Conservation (phyloP, 2,113 vertebrate species). For the Phocoena phocoena region DNA sequence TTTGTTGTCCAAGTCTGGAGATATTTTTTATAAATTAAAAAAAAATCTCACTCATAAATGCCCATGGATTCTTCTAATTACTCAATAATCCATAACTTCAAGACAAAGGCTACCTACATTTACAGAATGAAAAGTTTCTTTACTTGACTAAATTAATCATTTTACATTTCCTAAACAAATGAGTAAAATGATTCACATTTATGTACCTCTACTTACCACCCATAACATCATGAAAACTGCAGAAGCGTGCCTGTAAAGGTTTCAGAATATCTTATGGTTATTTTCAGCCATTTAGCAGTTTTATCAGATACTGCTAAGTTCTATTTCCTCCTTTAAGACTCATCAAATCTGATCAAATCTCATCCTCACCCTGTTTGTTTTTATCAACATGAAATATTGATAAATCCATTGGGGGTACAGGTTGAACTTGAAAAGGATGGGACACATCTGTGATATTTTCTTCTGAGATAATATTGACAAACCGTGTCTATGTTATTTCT, state of each 20-base stretch:
- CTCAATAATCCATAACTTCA: background rate
- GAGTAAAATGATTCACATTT: background rate
- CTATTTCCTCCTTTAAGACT: background rate
- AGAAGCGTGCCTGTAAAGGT: background rate
- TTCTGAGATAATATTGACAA: background rate
- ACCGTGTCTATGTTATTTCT: background rate
- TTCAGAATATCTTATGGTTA: background rate
- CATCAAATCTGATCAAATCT: background rate
- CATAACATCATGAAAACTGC: background rate
- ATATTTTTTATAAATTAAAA: background rate
- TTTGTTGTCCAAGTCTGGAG: background rate
- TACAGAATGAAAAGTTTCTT: background rate
- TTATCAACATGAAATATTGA: slow-evolving; percentile 47
- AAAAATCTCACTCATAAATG: background rate
- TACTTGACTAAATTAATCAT: background rate
- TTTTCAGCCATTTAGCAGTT: slow-evolving; percentile 39
- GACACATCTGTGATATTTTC: background rate
- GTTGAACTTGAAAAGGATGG: background rate
- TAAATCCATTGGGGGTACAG: background rate
- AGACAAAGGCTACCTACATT: background rate
- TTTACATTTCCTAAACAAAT: background rate
- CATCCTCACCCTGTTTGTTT: background rate
- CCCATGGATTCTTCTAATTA: background rate
- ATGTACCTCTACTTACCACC: background rate
- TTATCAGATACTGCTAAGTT: background rate